Evolutionary conservation across 2,888 invertebrate genomes (phyloP).

Genomic region (Platynereis dumerilii): DNA sequence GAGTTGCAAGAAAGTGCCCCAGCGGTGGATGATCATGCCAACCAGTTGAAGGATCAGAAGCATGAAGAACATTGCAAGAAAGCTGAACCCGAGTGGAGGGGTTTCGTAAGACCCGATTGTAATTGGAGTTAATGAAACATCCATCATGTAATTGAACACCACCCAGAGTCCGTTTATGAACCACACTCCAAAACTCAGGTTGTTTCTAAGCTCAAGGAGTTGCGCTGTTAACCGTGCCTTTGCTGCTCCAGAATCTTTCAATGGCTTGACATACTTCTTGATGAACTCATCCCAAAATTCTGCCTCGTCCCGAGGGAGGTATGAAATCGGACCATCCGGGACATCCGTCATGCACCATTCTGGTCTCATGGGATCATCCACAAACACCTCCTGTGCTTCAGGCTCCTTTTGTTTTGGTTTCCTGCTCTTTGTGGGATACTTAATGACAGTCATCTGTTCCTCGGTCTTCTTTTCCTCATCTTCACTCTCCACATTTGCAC

Average conservation of each 20-base stretch:
- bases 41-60: constrained; percentile 53
- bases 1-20: constrained; percentile 56
- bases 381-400: neutral
- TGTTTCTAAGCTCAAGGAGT: constrained; percentile 93
- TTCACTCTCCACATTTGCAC: neutral
- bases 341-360: constrained; percentile 22
- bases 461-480: neutral
- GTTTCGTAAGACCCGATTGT: constrained; percentile 12
- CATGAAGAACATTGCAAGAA: constrained; percentile 49
- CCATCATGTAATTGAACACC: constrained; percentile 71
- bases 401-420: constrained; percentile 1
- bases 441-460: neutral
- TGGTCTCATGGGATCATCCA: constrained; percentile 25
- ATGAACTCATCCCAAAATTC: constrained; percentile 91
- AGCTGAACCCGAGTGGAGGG: constrained; percentile 48
- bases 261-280: constrained; percentile 90
- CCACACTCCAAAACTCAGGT: constrained; percentile 76
- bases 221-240: constrained; percentile 41
- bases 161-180: constrained; percentile 98
- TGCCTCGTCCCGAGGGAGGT: constrained; percentile 71
- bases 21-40: constrained; percentile 57
- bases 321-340: constrained; percentile 17
- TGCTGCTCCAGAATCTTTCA: constrained; percentile 83
- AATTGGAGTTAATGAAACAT: constrained; percentile 23
- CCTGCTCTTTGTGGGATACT: neutral